Evolutionary conservation across 2,888 invertebrate genomes (phyloP), one percentile per base, ranked within the genome.

Genomic region (Chrysina gloriosa): DNA sequence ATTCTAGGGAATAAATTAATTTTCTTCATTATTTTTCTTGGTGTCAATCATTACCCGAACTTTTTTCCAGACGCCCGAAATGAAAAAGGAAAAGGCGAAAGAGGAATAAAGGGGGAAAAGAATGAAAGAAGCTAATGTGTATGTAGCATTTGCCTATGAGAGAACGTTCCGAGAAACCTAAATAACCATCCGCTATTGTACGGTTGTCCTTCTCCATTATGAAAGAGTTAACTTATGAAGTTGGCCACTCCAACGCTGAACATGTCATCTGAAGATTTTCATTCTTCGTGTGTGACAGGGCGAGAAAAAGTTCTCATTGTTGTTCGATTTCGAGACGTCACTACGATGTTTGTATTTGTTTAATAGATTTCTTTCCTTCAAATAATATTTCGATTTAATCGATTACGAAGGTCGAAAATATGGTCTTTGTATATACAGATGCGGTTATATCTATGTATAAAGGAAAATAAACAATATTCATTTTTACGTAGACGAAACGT

Each of bases 151-250:
- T 61, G 39, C 58, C 45, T 61, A 61, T 42, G 58, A 61, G 42
- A 61, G 58, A 6, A 6, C 29, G 45, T 61, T 61, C 58, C 25
- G 58, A 61, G 58, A 61, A 61, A 45, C 42, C 58, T 27, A 61
- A 61, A 61, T 61, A 61, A 61, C 58, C 58, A 61, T 61, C 45
- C 58, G 19, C 42, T 27, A 61, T 61, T 61, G 42, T 61, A 21
- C 58, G 58, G 42, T 45, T 61, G 58, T 61, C 58, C 58, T 58
- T 58, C 42, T 42, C 58, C 42, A 61, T 61, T 65, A 65, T 65
- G 52, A 67, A 67, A 48, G 66, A 67, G 66, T 67, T 67, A 67
- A 67, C 66, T 61, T 67, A 48, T 61, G 48, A 58, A 58, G 66
- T 58, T 56, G 66, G 66, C 66, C 66, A 67, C 66, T 67, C 58